Evolutionary conservation across 2,797 vertebrate genomes (phyloP).

Genomic region (Rhyacichthys aspro): DNA sequence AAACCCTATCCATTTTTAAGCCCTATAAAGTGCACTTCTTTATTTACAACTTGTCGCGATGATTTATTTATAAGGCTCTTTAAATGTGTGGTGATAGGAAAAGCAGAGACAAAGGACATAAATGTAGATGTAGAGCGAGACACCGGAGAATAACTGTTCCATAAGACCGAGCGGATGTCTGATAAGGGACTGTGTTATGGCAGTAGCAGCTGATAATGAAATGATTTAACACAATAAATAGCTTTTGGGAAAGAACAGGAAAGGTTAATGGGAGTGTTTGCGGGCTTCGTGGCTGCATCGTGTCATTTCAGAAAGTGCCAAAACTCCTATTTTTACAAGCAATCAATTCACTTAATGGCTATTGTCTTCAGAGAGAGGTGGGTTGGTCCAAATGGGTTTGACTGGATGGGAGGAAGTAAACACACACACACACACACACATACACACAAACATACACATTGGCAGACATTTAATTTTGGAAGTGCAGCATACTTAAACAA

Average conservation of each 20-base stretch:
- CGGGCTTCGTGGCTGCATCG: constrained; percentile 11
- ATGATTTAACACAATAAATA: constrained; percentile 56
- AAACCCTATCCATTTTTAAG: background rate
- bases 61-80: constrained; percentile 20
- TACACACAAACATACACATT: too few relatives aligned
- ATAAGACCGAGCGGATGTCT: constrained; percentile 42
- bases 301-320: constrained; percentile 40
- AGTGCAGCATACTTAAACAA: too few relatives aligned
- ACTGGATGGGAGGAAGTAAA: background rate
- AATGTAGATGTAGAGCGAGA: constrained; percentile 12
- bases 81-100: background rate
- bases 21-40: background rate
- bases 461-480: too few relatives aligned
- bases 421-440: too few relatives aligned
- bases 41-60: constrained; percentile 3
- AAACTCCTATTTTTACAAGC: constrained; percentile 49
- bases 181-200: constrained; percentile 56
- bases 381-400: constrained; percentile 27
- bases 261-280: constrained; percentile 60
- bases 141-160: constrained; percentile 1
- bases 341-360: constrained; percentile 51
- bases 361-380: constrained; percentile 32
- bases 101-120: constrained; percentile 9
- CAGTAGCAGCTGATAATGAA: constrained; percentile 52
- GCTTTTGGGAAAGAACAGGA: constrained; percentile 50